Evolutionary conservation across 2,113 vertebrate species (phyloP).

Genomic region (Saguinus imperator): DNA sequence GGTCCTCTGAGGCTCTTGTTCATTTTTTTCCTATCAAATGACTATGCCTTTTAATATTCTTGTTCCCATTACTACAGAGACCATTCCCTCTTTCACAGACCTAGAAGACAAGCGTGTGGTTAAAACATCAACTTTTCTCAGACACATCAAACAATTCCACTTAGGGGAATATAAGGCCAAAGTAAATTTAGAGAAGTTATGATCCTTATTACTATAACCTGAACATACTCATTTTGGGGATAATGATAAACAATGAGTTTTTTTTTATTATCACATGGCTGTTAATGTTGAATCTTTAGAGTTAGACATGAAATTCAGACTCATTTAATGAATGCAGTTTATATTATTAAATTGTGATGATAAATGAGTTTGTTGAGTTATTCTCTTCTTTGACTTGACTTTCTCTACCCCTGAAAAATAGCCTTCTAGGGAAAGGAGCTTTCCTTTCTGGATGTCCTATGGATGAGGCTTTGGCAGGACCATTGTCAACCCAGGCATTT

Average conservation of each 20-base stretch:
- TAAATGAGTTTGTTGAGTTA: background rate
- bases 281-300: background rate
- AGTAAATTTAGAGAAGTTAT: background rate
- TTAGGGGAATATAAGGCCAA: background rate
- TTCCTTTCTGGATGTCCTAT: background rate
- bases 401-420: background rate
- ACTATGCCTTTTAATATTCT: background rate
- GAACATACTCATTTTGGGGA: background rate
- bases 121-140: constrained; percentile 32
- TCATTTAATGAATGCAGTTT: background rate
- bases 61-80: background rate
- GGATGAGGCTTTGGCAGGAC: background rate
- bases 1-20: background rate
- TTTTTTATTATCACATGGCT: background rate
- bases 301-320: background rate
- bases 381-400: background rate
- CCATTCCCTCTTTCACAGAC: background rate
- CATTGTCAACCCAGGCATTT: background rate
- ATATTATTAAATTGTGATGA: background rate
- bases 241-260: background rate
- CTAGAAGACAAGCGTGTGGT: background rate
- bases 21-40: background rate
- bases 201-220: constrained; percentile 24
- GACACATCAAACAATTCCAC: background rate
- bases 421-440: background rate